Evolutionary conservation across 2,888 invertebrate species (phyloP), one percentile per base, ranked within the genome.

Genomic region (Drosophila mettleri): DNA sequence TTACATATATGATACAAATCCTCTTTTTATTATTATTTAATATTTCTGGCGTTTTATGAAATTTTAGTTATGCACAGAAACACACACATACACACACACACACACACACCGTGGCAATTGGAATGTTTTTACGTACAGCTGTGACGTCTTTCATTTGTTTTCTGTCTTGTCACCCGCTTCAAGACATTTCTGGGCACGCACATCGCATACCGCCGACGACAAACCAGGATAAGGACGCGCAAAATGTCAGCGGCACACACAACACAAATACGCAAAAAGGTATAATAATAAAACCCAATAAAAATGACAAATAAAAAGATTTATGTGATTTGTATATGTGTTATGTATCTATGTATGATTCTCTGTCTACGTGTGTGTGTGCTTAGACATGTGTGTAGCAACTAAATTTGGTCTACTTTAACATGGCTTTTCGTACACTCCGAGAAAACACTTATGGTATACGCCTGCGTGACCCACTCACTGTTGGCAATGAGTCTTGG

Each of bases 231-330:
- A 24, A 49, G 27, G 33, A 48, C 34, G 12, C 18, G 33, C 12
- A 39, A 33, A 33, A 55, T 55, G 41, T 57, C 61, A 57, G 49
- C 27, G 57, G 52, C 58, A 39, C 24, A 34, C 48, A 45, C 39
- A 16, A 22, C 53, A 41, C 43, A 43, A 31, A 57, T 48, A 52
- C 55, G 63, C 66, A 66, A 88, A 82, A 82, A 84, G 86, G 86
- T 84, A 84, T 86, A 86, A 86, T 88, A 88, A 84, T 84, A 84
- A 88, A 86, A 88, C 74, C 85, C 82, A 88, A 86, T 86, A 86
- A 86, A 86, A 88, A 77, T 84, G 89, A 86, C 89, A 86, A 86
- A 86, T 88, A 88, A 86, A 88, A 86, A 88, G 89, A 86, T 86
- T 86, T 88, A 86, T 86, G 82, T 66, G 77, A 79, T 77, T 77